phyloP scores from a whole-genome alignment of 2,797 vertebrate species.

The Falco concolor region DNA sequence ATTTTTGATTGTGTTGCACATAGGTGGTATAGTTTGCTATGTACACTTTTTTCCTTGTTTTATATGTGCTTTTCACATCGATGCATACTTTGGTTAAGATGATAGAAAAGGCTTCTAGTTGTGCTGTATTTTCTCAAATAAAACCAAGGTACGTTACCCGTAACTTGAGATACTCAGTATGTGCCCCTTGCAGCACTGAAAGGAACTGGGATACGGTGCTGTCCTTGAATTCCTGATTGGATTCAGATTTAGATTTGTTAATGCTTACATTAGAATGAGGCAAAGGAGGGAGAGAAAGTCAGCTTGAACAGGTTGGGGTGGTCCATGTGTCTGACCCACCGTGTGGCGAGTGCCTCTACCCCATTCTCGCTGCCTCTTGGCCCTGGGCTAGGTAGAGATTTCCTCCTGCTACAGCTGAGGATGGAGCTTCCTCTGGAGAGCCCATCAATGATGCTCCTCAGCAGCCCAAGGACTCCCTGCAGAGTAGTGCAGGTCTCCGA shows the following conservation, averaged over 20 bases:
- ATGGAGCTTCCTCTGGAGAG: slow-evolving; percentile 20
- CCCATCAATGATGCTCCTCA: slow-evolving; percentile 26
- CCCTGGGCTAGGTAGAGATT: not conserved
- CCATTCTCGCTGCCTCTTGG: not conserved
- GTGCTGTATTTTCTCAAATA: slow-evolving; percentile 67
- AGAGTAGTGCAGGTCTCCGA: not conserved
- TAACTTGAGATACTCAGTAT: not conserved
- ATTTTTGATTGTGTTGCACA: slow-evolving; percentile 86
- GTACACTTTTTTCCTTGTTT: slow-evolving; percentile 76
- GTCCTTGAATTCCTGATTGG: not conserved
- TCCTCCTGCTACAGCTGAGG: slow-evolving; percentile 35
- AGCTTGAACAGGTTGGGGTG: not conserved
- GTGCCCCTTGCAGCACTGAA: not conserved
- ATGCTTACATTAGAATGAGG: slow-evolving; percentile 3
- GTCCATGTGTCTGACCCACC: accelerated
- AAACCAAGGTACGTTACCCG: slow-evolving; percentile 59
- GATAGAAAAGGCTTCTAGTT: slow-evolving; percentile 64
- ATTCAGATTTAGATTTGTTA: not conserved
- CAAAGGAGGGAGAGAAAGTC: slow-evolving; percentile 1
- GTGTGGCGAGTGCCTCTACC: not conserved
- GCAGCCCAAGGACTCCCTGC: not conserved
- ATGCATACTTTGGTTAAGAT: slow-evolving; percentile 77
- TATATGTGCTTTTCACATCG: slow-evolving; percentile 83
- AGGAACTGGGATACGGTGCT: not conserved
- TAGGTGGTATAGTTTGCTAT: slow-evolving; percentile 83